Base-by-base conservation (phyloP, 2,888 invertebrate genomes). In the Xanthorhoe designata region DNA sequence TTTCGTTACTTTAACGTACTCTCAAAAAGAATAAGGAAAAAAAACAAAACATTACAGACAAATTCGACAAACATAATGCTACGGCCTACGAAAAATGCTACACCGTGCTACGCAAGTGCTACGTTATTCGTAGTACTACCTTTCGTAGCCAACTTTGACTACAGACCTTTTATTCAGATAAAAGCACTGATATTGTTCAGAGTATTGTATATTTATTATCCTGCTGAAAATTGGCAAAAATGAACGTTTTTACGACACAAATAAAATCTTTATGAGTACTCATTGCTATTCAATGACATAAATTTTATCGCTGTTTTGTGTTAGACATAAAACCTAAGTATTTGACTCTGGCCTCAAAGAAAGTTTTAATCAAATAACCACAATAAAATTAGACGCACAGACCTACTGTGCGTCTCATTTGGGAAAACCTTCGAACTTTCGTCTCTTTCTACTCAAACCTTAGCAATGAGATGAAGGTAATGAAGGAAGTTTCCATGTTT, bases 341-440 rank as follows among this genome's bases (percentile, higher is more conserved):
- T 47, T 17, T 5, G 51, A 24, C 24, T 18, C 10, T 50, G 13
- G 50, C 10, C 19, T 51, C 24, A 35, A 50, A 58, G 18, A 42
- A 55, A 60, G 50, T 64, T 60, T 50, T 59, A 54, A 64, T 64
- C 50, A 55, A 50, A 54, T 54, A 45, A 64, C 19, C 59, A 42
- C 59, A 35, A n/a, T n/a, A n/a, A n/a, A n/a, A n/a, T n/a, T n/a
- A n/a, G n/a, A n/a, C n/a, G n/a, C n/a, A n/a, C n/a, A n/a, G n/a
- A n/a, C n/a, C n/a, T n/a, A n/a, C n/a, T 32, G 35, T 18, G 38
- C 29, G 42, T 17, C 32, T 52, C 24, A 51, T 51, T 45, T 32
- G 45, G 17, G 47, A 17, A n/a, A 56, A 56, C 51, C 62, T 57
- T 24, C 42, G 49, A 59, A 64, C 17, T 38, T 64, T 59, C 1